Evolutionary conservation across 2,797 vertebrate genomes (phyloP).

Genomic region (Scolopax bukidnonensis): DNA sequence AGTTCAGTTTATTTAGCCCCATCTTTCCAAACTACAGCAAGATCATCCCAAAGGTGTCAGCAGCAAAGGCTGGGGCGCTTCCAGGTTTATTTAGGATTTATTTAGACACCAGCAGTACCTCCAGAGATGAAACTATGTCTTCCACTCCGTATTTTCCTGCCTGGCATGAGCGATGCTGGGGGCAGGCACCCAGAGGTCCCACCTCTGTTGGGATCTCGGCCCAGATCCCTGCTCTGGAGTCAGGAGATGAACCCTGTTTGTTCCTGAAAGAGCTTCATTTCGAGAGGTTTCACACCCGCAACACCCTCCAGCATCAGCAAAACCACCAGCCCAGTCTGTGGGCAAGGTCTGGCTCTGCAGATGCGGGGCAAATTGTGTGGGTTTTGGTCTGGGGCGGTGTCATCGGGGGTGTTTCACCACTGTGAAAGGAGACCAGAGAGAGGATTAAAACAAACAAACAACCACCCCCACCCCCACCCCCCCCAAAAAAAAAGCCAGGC

Average conservation of each 20-base stretch:
- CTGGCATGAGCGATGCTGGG: fast-evolving
- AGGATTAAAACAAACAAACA: neutral
- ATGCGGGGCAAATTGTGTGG: neutral
- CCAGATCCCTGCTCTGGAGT: neutral
- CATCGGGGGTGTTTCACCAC: neutral
- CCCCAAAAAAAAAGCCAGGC: neutral
- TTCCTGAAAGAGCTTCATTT: neutral
- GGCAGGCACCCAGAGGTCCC: neutral
- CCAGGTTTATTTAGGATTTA: neutral
- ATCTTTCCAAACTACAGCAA: neutral
- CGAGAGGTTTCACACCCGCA: neutral
- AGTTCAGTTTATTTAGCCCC: neutral
- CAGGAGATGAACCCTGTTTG: neutral
- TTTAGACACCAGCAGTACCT: neutral
- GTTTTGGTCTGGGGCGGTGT: neutral
- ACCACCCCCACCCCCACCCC: too few relatives aligned
- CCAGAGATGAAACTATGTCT: neutral
- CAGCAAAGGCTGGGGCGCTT: neutral
- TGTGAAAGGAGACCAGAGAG: neutral
- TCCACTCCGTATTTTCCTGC: neutral
- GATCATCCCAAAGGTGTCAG: neutral
- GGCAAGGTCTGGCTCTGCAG: neutral
- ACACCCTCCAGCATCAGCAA: neutral
- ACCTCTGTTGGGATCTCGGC: neutral
- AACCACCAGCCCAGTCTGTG: neutral